Evolutionary conservation across 1,140 invertebrate species (phyloP), one percentile per base, ranked within the genome.

Genomic region (Ephestia elutella): DNA sequence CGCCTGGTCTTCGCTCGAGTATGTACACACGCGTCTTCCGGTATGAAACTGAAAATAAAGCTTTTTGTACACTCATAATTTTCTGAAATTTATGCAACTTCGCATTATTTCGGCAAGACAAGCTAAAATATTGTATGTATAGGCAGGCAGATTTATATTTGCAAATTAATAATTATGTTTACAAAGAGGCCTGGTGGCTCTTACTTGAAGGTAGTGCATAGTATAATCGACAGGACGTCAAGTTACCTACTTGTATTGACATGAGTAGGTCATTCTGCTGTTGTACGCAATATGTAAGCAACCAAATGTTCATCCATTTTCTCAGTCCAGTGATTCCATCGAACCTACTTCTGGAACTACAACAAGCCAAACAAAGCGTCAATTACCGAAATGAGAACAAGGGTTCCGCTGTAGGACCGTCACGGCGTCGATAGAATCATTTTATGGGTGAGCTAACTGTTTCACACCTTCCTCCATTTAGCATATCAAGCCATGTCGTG

Each of bases 331-430:
- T 44, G 38, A 44, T 15, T 44, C 38, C 1, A 17, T n/a, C 15
- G n/a, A 44, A 44, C 15, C 38, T 44, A 44, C 38, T 15, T 44
- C 38, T 44, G 38, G 13, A 44, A 15, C 50, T 28, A 7, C 20
- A n/a, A 35, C 35, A 18, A 35, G 28, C 13, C 7, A 49, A 55
- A 60, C 38, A 60, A 60, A 60, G 53, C 53, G n/a, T 55, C 49
- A 25, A 60, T 35, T 21, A 44, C 57, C 54, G 18, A 64, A 66
- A 68, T 63, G 57, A 60, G 62, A 61, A 62, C 60, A 71, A 71
- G 74, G 64, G 66, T 80, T 75, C 71, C 75, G 70, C 63, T 77
- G 62, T 11, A 21, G 64, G 66, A 57, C 61, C 65, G 71, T 77
- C 67, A 73, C 70, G 75, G 75, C 38, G 38, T 57, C 60, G 62